A percentile compares a stretch with the other conserved stretches of the same genome.
phyloP scores from a whole-genome alignment of 2,113 vertebrate genomes.

The Odocoileus hemionus region DNA sequence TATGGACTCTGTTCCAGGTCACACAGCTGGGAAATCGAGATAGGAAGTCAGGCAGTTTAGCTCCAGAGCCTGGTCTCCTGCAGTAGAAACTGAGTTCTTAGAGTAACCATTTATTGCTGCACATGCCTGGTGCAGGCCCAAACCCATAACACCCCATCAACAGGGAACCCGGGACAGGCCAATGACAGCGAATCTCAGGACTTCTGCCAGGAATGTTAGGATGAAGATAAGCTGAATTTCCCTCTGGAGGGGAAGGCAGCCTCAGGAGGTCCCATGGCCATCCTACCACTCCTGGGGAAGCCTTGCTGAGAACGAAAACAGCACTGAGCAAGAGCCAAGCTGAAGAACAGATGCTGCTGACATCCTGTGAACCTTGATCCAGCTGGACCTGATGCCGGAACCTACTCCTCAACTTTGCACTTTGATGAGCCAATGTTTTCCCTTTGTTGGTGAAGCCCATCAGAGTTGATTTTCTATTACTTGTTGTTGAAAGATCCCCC shows the following conservation, averaged over 20 bases:
- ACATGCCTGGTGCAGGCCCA: neutral
- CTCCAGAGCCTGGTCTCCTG: neutral
- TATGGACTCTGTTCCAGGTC: neutral
- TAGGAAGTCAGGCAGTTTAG: neutral
- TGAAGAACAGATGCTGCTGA: neutral
- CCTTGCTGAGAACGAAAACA: neutral
- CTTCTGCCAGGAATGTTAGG: neutral
- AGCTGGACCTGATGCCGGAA: neutral
- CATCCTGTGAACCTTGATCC: neutral
- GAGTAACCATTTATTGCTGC: neutral
- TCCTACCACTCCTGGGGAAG: neutral
- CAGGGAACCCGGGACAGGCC: accelerated
- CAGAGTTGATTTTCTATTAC: neutral
- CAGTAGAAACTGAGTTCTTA: neutral
- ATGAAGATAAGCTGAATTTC: neutral
- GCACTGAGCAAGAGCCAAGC: neutral
- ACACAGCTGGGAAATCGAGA: neutral
- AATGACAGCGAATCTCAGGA: too few relatives aligned
- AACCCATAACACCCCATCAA: too few relatives aligned
- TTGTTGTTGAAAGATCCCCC: neutral
- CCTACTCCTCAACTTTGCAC: neutral
- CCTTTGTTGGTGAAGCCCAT: neutral
- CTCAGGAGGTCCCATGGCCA: neutral
- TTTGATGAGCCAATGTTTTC: neutral
- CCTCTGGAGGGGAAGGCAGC: neutral